These are phyloP conservation scores for Lycaon pictus DNA, from an alignment of 2,113 vertebrate species.

Conservation along the genomic window DNA sequence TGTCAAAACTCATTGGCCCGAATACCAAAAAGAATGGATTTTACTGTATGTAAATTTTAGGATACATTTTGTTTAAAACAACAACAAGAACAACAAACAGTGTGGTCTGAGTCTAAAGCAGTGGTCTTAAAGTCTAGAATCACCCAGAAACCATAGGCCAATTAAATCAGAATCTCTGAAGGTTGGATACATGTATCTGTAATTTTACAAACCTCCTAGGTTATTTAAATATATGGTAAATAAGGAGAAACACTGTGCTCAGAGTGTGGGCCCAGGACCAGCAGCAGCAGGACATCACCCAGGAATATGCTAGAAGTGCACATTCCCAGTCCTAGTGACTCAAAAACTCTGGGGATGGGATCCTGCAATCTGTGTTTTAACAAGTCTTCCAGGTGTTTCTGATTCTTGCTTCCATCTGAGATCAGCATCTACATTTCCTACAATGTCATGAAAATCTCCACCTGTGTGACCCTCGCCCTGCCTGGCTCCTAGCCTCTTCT, in stretches of 20 bases:
- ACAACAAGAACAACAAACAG: background rate
- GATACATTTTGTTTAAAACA: background rate
- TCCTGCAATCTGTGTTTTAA: background rate
- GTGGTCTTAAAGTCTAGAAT: background rate
- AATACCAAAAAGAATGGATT: background rate
- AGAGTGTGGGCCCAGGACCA: background rate
- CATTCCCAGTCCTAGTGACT: background rate
- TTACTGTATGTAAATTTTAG: background rate
- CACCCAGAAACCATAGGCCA: background rate
- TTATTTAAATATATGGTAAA: background rate
- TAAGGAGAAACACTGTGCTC: background rate
- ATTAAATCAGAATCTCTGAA: constrained; percentile 19
- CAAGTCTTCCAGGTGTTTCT: background rate
- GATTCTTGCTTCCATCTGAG: background rate
- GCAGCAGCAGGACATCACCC: background rate
- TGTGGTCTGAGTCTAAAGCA: background rate
- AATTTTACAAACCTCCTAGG: background rate
- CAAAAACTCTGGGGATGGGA: background rate
- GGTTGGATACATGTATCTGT: background rate
- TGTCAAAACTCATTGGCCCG: background rate
- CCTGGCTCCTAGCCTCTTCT: background rate
- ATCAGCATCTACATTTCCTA: background rate
- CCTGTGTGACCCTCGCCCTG: background rate
- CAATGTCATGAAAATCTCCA: background rate
- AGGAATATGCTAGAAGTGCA: background rate